Evolutionary conservation across 2,113 vertebrate genomes (phyloP).

Genomic region (Clarias gariepinus): DNA sequence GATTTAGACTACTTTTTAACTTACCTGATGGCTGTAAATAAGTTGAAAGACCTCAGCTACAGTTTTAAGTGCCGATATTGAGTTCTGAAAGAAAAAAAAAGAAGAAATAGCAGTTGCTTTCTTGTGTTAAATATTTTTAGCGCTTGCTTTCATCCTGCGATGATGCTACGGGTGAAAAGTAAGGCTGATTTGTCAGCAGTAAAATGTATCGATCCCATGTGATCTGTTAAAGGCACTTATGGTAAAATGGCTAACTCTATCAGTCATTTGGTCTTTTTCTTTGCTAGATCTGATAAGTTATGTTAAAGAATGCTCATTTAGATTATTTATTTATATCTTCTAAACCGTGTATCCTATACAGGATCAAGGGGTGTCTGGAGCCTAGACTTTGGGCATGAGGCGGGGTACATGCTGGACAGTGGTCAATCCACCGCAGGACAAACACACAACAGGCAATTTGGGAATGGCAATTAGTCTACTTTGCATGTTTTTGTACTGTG

Average conservation of each 20-base stretch:
- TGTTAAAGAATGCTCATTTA: not conserved
- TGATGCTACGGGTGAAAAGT: not conserved
- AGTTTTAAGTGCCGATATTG: conserved; percentile 8
- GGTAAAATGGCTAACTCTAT: not conserved
- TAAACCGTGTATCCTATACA: too few relatives aligned
- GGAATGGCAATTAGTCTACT: too few relatives aligned
- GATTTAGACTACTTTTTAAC: not conserved
- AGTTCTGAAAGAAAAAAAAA: conserved; percentile 30
- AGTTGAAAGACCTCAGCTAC: not conserved
- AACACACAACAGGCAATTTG: too few relatives aligned
- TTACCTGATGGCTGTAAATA: not conserved
- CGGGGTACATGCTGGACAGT: too few relatives aligned
- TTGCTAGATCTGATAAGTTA: not conserved
- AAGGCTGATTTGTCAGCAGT: not conserved
- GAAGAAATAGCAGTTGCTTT: not conserved
- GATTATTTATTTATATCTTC: not conserved
- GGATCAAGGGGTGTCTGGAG: too few relatives aligned
- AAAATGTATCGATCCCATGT: not conserved
- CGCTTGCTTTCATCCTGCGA: not conserved
- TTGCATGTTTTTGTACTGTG: too few relatives aligned
- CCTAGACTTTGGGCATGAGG: too few relatives aligned
- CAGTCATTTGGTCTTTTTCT: not conserved
- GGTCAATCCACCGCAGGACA: too few relatives aligned
- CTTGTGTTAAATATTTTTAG: not conserved
- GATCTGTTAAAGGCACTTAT: conserved; percentile 51